A percentile compares a stretch with the other conserved stretches of the same genome.
Conservation (phyloP, 2,888 invertebrate species). For the Cryptus armator region DNA sequence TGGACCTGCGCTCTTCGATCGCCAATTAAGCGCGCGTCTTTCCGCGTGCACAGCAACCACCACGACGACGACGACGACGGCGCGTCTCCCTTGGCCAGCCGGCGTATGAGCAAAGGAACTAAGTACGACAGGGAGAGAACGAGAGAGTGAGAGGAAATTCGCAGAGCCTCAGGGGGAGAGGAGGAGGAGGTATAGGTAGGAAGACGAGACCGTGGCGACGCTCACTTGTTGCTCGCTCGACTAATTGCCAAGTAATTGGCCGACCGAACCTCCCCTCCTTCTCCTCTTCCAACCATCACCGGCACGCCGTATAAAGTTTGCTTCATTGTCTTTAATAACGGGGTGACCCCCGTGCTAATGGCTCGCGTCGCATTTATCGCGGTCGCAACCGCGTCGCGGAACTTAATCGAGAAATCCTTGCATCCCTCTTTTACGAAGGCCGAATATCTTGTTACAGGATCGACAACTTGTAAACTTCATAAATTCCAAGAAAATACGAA, state of each 20-base stretch:
- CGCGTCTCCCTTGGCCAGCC: conserved; percentile 53
- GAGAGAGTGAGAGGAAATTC: conserved; percentile 34
- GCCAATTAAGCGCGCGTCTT: conserved; percentile 62
- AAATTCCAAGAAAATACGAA: neutral
- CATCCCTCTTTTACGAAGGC: neutral
- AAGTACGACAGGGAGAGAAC: conserved; percentile 54
- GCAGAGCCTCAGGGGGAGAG: conserved; percentile 43
- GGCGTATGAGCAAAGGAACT: conserved; percentile 64
- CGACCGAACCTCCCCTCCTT: conserved; percentile 71
- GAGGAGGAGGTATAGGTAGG: conserved; percentile 59
- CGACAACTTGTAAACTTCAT: neutral
- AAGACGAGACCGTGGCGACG: conserved; percentile 80
- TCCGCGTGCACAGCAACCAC: conserved; percentile 48
- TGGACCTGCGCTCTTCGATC: conserved; percentile 61
- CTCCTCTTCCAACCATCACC: conserved; percentile 19
- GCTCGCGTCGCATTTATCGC: conserved; percentile 80
- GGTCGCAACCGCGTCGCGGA: conserved; percentile 30
- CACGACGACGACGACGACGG: conserved; percentile 37
- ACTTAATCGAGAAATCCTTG: conserved; percentile 36
- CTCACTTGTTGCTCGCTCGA: conserved; percentile 84
- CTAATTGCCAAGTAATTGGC: conserved; percentile 85
- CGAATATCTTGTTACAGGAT: conserved; percentile 11
- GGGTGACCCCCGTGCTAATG: conserved; percentile 82
- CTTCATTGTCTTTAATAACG: conserved; percentile 85
- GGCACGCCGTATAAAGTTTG: conserved; percentile 83